Evolutionary conservation across 2,888 invertebrate genomes (phyloP), one percentile per base, ranked within the genome.

Genomic region (Boloria selene): DNA sequence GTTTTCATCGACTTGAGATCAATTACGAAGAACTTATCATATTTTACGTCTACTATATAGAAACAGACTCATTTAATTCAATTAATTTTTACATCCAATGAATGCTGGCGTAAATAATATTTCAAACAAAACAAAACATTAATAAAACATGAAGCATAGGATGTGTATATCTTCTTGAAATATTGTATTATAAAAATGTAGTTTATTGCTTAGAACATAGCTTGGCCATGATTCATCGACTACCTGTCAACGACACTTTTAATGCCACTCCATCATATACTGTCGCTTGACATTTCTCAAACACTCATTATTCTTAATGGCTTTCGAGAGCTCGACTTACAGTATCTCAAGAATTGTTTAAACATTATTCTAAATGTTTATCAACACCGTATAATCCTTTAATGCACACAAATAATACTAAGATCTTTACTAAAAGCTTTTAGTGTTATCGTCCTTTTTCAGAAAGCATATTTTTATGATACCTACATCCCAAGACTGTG

Each of bases 251-350:
- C 81, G 82, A 82, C 83, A 84, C 79, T 81, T 80, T 76, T 79
- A 83, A 81, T 79, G 79, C 80, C 84, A 83, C 86, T 89, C 80
- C 80, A 86, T 88, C 86, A 87, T 79, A 80, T 73, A 75, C 79
- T 81, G 85, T 82, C 87, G 82, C 83, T 81, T 81, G 79, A 82
- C 80, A 84, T 84, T 84, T 82, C 79, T 79, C 74, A 76, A 79
- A 79, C 83, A 80, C 83, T 88, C 84, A 86, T 88, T 88, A 87
- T 83, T 80, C 76, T 80, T 87, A 88, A 86, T 85, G 85, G 84
- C 84, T 83, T 81, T 85, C 81, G 79, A 87, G 84, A 82, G 81
- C 74, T 75, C 76, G 71, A 51, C 65, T 65, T 55, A 66, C 67
- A 64, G 58, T 70, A 71, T 72, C 62, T 69, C 53, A 38, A 68